These are phyloP conservation scores for Ormyrus labotus DNA, from an alignment of 2,888 invertebrate species.

Conservation along the genomic window DNA sequence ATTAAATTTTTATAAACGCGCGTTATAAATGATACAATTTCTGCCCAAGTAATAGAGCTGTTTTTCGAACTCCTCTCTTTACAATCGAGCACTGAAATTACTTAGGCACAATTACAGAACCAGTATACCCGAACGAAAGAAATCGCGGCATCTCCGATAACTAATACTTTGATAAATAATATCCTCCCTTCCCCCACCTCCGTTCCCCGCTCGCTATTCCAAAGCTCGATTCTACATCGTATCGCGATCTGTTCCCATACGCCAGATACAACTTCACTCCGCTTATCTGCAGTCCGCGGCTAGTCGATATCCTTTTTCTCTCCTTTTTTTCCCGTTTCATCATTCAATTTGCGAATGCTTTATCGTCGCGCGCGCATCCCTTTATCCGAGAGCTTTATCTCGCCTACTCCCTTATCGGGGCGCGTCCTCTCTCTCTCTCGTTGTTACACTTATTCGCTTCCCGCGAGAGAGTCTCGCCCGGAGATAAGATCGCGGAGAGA, in stretches of 20 bases:
- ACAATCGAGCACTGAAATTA: too few species aligned
- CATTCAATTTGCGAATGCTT: constrained; percentile 36
- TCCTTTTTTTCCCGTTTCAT: constrained; percentile 9
- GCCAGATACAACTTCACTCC: too few species aligned
- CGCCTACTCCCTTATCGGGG: constrained; percentile 19
- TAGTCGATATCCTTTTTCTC: background rate
- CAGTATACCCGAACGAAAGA: too few species aligned
- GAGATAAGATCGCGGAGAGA: constrained; percentile 35
- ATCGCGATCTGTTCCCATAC: too few species aligned
- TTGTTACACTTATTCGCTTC: background rate
- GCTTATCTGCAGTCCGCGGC: too few species aligned
- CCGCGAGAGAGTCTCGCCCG: background rate
- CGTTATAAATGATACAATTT: too few species aligned
- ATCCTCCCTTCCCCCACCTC: background rate
- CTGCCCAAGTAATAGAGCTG: too few species aligned
- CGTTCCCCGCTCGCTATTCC: too few species aligned
- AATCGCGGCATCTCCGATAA: background rate
- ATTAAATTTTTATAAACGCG: too few species aligned
- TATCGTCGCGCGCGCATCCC: constrained; percentile 10
- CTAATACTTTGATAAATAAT: constrained; percentile 28
- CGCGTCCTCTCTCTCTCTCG: background rate
- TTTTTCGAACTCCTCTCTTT: too few species aligned
- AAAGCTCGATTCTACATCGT: too few species aligned
- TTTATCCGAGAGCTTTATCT: constrained; percentile 1
- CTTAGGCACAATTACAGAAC: too few species aligned